A percentile compares a stretch with the other conserved stretches of the same genome.
These are phyloP conservation scores for Brachystomella parvula DNA, from an alignment of 1,140 invertebrate genomes.

Conservation along the genomic window DNA sequence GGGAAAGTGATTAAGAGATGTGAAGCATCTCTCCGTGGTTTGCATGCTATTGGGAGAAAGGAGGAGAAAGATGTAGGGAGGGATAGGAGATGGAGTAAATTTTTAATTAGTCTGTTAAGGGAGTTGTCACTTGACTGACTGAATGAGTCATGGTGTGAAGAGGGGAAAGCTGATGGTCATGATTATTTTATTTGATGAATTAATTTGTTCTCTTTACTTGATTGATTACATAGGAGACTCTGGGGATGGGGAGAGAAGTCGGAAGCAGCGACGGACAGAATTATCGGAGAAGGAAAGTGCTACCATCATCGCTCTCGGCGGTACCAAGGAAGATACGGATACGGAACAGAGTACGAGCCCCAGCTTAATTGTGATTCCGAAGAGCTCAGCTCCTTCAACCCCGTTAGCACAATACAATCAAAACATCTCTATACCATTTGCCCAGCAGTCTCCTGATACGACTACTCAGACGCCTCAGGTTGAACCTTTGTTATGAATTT, in stretches of 20 bases:
- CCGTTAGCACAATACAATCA: conserved; percentile 11
- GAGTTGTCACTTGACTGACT: not conserved
- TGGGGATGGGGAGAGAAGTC: conserved; percentile 21
- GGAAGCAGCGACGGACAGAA: conserved; percentile 17
- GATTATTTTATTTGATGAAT: conserved; percentile 15
- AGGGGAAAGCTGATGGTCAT: not conserved
- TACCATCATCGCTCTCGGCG: not conserved
- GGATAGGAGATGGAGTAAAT: not conserved
- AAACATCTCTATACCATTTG: conserved; percentile 35
- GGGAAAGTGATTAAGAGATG: not conserved
- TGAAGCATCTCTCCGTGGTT: not conserved
- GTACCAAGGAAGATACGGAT: not conserved
- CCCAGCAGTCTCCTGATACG: conserved; percentile 37
- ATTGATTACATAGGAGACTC: conserved; percentile 26
- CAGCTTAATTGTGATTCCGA: conserved; percentile 6
- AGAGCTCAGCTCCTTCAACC: conserved; percentile 5
- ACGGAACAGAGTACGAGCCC: conserved; percentile 7
- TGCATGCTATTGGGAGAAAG: no score
- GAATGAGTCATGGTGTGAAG: not conserved
- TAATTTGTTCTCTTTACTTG: conserved; percentile 21
- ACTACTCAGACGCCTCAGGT: conserved; percentile 39
- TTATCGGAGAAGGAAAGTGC: conserved; percentile 16
- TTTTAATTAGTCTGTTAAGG: not conserved
- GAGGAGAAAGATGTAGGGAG: no score
- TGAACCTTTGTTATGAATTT: conserved; percentile 12